phyloP scores from a whole-genome alignment of 2,113 vertebrate genomes.

The Acrocephalus arundinaceus region DNA sequence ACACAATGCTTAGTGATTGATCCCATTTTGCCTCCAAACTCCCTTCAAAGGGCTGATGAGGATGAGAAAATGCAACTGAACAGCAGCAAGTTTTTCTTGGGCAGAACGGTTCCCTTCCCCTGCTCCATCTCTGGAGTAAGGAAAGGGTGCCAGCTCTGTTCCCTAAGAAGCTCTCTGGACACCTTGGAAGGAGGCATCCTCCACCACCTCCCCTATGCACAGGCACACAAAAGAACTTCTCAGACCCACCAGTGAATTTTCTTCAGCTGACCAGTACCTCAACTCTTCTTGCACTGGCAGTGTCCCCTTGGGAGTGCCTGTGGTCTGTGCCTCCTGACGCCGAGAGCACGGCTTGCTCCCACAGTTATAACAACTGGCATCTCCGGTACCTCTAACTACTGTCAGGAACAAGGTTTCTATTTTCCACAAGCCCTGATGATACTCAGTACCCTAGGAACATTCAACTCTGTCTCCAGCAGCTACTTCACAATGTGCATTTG shows the following conservation, averaged over 20 bases:
- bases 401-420: not conserved
- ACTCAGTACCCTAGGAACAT: not conserved
- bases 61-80: not conserved
- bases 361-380: not conserved
- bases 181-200: not conserved
- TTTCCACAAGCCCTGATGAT: not conserved
- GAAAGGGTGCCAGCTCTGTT: not conserved
- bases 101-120: not conserved
- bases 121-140: not conserved
- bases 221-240: not conserved
- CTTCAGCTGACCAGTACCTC: not conserved
- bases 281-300: rapidly evolving
- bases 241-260: not conserved
- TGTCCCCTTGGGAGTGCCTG: rapidly evolving
- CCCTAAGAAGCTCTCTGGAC: not conserved
- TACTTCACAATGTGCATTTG: not conserved
- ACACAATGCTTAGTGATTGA: not conserved
- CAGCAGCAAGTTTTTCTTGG: not conserved
- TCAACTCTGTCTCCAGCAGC: not conserved
- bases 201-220: not conserved
- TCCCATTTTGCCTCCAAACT: not conserved
- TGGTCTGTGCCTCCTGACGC: not conserved
- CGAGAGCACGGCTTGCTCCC: not conserved
- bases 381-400: not conserved
- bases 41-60: not conserved